Conservation (phyloP, 1,140 invertebrate genomes). For the Euura lappo region DNA sequence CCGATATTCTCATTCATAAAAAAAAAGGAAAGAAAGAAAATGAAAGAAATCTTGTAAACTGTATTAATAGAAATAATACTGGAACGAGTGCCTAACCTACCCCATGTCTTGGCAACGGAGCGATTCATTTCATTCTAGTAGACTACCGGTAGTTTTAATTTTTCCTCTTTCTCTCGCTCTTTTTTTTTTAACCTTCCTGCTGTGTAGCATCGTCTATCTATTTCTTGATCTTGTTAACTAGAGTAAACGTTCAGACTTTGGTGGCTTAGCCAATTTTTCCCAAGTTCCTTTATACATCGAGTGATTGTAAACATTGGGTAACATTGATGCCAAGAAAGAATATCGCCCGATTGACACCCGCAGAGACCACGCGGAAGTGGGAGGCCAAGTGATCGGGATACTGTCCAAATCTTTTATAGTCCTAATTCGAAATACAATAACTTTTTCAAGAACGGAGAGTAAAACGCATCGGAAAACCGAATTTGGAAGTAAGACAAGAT, state of each 20-base stretch:
- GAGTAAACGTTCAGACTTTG: background rate
- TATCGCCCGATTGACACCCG: background rate
- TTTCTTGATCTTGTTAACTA: background rate
- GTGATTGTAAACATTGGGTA: conserved; percentile 54
- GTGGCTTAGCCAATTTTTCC: conserved; percentile 52
- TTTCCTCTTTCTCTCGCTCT: conserved; percentile 28
- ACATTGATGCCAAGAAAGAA: conserved; percentile 47
- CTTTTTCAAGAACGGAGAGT: too few relatives aligned
- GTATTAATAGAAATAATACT: background rate
- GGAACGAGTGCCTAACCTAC: conserved; percentile 47
- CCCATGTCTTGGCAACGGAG: conserved; percentile 50
- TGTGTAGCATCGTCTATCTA: too few relatives aligned
- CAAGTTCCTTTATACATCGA: conserved; percentile 29
- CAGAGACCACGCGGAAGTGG: background rate
- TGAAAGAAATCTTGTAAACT: too few relatives aligned
- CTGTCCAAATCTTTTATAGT: too few relatives aligned
- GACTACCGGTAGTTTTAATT: background rate
- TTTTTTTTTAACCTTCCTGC: conserved; percentile 19
- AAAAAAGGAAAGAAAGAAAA: conserved; percentile 14
- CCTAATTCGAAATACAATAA: too few relatives aligned
- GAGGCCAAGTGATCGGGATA: too few relatives aligned
- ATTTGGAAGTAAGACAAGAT: too few relatives aligned
- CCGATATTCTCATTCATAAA: too few relatives aligned
- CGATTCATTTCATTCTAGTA: conserved; percentile 28
- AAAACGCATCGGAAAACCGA: too few relatives aligned